Evolutionary conservation across 2,113 vertebrate genomes (phyloP).

Genomic region (Thunnus thynnus): DNA sequence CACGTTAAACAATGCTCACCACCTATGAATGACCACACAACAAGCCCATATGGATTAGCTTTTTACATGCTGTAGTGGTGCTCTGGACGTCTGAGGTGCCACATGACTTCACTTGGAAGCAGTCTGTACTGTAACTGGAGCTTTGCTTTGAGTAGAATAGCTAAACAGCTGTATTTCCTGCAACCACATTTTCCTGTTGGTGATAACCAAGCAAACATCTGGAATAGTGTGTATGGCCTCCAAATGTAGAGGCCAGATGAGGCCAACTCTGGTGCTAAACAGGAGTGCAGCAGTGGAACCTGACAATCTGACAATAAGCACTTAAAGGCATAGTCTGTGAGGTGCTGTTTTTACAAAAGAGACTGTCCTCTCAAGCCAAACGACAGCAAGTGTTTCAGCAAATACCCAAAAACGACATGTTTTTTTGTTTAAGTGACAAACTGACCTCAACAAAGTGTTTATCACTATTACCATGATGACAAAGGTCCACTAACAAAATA

Average conservation of each 20-base stretch:
- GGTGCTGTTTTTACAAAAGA: neutral
- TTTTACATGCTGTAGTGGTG: slow-evolving; percentile 1
- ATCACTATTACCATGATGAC: no score
- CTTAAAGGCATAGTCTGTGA: neutral
- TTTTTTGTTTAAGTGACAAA: no score
- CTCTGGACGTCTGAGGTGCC: slow-evolving; percentile 6
- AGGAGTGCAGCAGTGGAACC: slow-evolving; percentile 12
- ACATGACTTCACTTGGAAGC: slow-evolving; percentile 2
- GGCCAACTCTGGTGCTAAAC: slow-evolving; percentile 10
- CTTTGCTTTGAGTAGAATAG: slow-evolving; percentile 5
- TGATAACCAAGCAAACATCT: slow-evolving; percentile 61
- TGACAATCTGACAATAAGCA: slow-evolving; percentile 38
- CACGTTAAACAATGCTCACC: neutral
- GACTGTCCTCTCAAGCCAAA: no score
- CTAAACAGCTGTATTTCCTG: slow-evolving; percentile 44
- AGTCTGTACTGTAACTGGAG: neutral
- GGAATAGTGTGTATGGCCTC: slow-evolving; percentile 41
- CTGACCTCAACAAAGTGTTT: no score
- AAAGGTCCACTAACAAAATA: no score
- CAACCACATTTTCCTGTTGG: slow-evolving; percentile 30
- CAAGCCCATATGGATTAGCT: slow-evolving; percentile 4
- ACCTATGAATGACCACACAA: slow-evolving; percentile 5
- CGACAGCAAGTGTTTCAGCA: no score
- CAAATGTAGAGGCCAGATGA: slow-evolving; percentile 57
- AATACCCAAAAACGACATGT: no score